Base-by-base conservation (phyloP, 2,888 invertebrate genomes). In the Xestia sexstrigata region DNA sequence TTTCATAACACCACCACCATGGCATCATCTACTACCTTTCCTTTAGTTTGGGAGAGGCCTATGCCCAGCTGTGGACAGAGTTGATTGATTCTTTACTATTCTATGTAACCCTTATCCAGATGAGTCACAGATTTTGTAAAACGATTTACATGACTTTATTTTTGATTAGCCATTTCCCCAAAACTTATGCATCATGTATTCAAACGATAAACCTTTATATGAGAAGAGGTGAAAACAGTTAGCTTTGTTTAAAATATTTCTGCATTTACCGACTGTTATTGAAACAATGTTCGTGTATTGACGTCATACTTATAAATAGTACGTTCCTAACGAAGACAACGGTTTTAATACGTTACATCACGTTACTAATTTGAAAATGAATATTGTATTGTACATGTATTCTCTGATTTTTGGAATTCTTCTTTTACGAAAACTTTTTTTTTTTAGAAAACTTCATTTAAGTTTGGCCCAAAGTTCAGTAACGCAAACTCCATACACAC, bases 261-360 rank as follows among this genome's bases (percentile, higher is more conserved):
- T 83, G 67, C 73, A 76, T 76, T 84, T 74, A 68, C 81, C 45
- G 72, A 77, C 69, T 74, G 77, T 81, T 83, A 83, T 68, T 58
- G 68, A 70, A 84, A 84, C 85, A 84, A 74, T 81, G 74, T 84
- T 71, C 84, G 45, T 20, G 70, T 23, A 81, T 81, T 77, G 81
- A 81, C 83, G 83, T 83, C 83, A 83, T 30, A 58, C 63, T 49
- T 83, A 81, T 62, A 84, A 77, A 84, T 83, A 83, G 70, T 49
- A 23, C 62, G 74, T 70, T 67, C 74, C 70, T 71, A 82, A 82
- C 52, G 83, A 84, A 83, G 83, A 83, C 63, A 84, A 49, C 62
- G 39, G 70, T 67, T 76, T 63, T 63, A 70, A 47, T 55, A 23
- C 70, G 60, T 82, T 58, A 63, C 55, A 55, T 81, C n/a, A 70